phyloP scores from a whole-genome alignment of 2,797 vertebrate genomes.

The Phataginus tricuspis region DNA sequence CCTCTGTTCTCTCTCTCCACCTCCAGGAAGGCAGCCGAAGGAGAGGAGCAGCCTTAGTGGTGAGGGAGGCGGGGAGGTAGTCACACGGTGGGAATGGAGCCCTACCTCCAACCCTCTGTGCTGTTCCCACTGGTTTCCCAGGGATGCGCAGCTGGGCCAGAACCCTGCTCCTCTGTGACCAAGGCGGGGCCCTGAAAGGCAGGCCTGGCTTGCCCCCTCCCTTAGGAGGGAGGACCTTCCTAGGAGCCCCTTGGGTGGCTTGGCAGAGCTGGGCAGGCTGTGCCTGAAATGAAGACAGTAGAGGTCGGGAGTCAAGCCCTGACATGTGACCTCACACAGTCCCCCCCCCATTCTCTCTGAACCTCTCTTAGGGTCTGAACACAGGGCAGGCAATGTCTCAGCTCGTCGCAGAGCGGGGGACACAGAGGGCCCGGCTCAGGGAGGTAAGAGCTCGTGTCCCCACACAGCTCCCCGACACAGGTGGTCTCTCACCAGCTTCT shows the following conservation, averaged over 20 bases:
- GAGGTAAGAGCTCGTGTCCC: background rate
- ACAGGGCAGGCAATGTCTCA: background rate
- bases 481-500: background rate
- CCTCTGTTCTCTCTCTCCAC: background rate
- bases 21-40: background rate
- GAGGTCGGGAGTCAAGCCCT: background rate
- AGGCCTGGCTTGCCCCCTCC: background rate
- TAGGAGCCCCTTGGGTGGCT: background rate
- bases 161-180: background rate
- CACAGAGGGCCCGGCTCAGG: background rate
- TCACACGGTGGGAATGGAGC: background rate
- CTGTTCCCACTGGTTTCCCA: background rate
- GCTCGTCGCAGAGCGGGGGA: background rate
- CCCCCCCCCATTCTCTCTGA: background rate
- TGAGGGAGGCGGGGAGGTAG: background rate
- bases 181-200: background rate
- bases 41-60: background rate
- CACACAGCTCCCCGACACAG: background rate
- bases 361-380: background rate
- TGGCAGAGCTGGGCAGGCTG: background rate
- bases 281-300: background rate
- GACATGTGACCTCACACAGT: background rate
- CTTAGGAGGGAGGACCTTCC: too few relatives aligned
- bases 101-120: background rate
- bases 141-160: background rate